Conservation (phyloP, 1,140 invertebrate species). For the Agrypnia vestita region DNA sequence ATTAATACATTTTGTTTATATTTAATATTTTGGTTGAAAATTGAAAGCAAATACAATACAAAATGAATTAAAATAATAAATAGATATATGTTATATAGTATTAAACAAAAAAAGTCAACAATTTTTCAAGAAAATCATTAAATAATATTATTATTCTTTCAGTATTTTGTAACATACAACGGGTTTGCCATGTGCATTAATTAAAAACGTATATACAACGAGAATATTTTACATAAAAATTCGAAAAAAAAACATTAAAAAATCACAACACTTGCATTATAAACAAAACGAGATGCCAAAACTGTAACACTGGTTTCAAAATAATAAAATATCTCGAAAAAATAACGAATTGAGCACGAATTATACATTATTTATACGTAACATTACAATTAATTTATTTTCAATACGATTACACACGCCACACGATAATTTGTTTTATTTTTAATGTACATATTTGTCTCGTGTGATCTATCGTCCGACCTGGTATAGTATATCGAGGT, state of each 20-base stretch:
- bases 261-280: conserved; percentile 17
- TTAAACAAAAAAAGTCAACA: background rate
- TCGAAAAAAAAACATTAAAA: conserved; percentile 6
- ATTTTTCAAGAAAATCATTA: background rate
- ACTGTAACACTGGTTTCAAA: conserved; percentile 32
- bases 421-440: background rate
- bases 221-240: conserved; percentile 19
- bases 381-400: conserved; percentile 37
- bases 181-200: conserved; percentile 16
- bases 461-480: no score
- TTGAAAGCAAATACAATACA: no score
- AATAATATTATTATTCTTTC: background rate
- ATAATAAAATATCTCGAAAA: conserved; percentile 39
- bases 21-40: no score
- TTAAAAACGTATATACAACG: conserved; percentile 2
- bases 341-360: conserved; percentile 32
- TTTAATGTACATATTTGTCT: no score
- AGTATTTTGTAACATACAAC: conserved; percentile 4
- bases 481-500: no score
- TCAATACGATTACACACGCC: conserved; percentile 21
- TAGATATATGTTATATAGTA: background rate
- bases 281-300: conserved; percentile 30
- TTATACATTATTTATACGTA: conserved; percentile 28
- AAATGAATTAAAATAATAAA: background rate
- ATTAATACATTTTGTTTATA: no score